Conservation (phyloP, 2,113 vertebrate species). For the Melanocharis versteri region DNA sequence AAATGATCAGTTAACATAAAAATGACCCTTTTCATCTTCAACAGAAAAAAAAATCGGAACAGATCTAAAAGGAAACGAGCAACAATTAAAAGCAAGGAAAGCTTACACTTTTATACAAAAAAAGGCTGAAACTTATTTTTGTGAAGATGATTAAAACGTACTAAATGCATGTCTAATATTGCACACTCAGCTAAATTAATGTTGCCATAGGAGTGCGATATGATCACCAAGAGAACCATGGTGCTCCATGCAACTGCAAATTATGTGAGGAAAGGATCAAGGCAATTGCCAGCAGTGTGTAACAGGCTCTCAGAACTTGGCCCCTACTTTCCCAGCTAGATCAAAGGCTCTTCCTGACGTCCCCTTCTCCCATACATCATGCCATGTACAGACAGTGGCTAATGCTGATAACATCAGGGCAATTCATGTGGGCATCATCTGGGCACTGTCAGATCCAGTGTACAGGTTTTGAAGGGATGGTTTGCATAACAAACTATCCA, state of each 20-base stretch:
- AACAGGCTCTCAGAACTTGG: not conserved
- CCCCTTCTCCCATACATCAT: not conserved
- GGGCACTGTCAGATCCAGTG: not conserved
- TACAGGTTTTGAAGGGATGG: not conserved
- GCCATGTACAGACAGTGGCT: not conserved
- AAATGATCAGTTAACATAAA: not conserved
- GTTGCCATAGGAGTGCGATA: not conserved
- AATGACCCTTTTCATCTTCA: not conserved
- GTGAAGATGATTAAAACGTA: not conserved
- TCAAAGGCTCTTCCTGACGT: fast-evolving
- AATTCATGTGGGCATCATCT: not conserved
- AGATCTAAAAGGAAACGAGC: not conserved
- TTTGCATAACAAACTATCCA: not conserved
- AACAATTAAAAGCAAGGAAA: not conserved
- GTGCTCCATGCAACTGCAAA: not conserved
- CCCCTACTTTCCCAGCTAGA: not conserved
- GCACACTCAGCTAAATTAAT: not conserved
- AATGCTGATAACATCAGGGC: not conserved
- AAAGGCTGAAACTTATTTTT: not conserved
- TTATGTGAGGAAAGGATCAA: fast-evolving
- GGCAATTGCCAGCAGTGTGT: not conserved
- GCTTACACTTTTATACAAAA: not conserved
- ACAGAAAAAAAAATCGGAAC: not conserved
- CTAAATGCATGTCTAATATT: not conserved
- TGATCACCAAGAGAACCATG: not conserved